Conservation (phyloP, 2,113 vertebrate species). For the Bubo blakistoni region DNA sequence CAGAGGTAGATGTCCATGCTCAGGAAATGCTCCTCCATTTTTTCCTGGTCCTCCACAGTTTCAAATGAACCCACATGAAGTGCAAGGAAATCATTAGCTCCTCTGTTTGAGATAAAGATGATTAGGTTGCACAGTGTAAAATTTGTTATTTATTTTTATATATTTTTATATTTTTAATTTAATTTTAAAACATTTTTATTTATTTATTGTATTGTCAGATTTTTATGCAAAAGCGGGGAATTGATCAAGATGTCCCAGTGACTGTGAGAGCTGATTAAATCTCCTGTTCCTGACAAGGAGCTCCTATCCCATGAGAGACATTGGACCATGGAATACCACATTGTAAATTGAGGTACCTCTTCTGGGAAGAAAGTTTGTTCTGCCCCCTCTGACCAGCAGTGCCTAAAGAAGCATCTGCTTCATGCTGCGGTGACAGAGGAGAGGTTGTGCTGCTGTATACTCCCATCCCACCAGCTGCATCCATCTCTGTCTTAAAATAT, state of each 20-base stretch:
- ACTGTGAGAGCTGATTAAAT: not conserved
- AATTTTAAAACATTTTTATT: not conserved
- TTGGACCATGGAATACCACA: not conserved
- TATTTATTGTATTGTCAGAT: not conserved
- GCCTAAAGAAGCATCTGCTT: not conserved
- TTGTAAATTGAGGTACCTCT: not conserved
- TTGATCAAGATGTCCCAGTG: not conserved
- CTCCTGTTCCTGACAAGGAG: not conserved
- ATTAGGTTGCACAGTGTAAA: not conserved
- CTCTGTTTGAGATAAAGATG: not conserved
- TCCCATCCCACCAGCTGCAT: not conserved
- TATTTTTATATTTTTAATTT: not conserved
- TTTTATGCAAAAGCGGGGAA: not conserved
- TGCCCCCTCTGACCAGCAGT: not conserved
- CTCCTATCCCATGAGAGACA: not conserved
- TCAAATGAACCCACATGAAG: not conserved
- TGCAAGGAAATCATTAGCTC: not conserved
- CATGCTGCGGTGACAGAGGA: not conserved
- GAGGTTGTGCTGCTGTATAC: not conserved
- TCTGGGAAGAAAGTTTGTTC: not conserved
- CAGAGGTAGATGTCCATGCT: not conserved
- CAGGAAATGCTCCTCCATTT: not conserved
- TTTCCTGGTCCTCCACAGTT: not conserved
- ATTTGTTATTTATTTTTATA: not conserved
- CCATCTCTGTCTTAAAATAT: not conserved